A percentile compares a stretch with the other conserved stretches of the same genome.
Evolutionary conservation across 2,113 vertebrate genomes (phyloP).

Genomic region (Labeo catla): DNA sequence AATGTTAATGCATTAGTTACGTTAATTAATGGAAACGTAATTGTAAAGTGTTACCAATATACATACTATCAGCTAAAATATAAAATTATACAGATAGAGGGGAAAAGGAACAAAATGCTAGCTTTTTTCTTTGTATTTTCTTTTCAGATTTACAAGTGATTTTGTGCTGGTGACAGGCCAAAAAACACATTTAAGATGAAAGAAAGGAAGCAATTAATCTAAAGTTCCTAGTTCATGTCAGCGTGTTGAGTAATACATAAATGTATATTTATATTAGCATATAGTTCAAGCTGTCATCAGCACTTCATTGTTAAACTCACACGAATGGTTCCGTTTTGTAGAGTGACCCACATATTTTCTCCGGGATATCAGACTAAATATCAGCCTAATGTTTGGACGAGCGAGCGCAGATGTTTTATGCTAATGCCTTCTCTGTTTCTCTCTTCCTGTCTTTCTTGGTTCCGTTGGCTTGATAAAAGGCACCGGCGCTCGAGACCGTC

Average conservation of each 20-base stretch:
- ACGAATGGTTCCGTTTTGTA: not conserved
- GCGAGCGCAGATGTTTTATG: slow-evolving; percentile 47
- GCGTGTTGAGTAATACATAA: not conserved
- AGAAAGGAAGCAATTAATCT: not conserved
- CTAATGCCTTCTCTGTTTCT: slow-evolving; percentile 11
- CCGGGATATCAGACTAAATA: slow-evolving; percentile 24
- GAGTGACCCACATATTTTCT: slow-evolving; percentile 6
- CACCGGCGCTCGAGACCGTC: not conserved
- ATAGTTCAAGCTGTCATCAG: slow-evolving; percentile 1
- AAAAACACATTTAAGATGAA: not conserved
- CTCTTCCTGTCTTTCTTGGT: slow-evolving; percentile 12
- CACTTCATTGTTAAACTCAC: not conserved
- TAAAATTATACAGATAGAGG: not conserved
- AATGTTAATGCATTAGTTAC: too few species aligned
- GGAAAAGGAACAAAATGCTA: not conserved
- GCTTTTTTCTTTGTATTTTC: not conserved
- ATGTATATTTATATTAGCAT: not conserved
- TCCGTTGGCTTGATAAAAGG: slow-evolving; percentile 16
- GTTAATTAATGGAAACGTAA: too few species aligned
- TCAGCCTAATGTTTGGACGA: slow-evolving; percentile 9
- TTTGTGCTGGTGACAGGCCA: not conserved
- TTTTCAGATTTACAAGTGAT: not conserved
- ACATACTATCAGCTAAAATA: not conserved
- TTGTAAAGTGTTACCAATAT: not conserved
- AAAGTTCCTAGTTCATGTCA: not conserved